Conservation (phyloP, 2,888 invertebrate species). For the Agapostemon virescens region DNA sequence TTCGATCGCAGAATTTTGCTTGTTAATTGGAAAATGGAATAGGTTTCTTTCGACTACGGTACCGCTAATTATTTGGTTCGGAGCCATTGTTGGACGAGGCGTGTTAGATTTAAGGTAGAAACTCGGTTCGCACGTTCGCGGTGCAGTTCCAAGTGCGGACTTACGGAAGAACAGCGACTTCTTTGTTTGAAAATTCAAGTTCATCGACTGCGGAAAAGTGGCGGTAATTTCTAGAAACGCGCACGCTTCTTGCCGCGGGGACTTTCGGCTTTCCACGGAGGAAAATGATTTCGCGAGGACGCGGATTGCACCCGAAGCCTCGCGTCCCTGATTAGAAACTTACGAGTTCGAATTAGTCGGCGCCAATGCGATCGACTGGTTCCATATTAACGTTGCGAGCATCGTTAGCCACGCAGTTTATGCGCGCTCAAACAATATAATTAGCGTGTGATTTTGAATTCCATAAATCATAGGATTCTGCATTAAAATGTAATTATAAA, state of each 20-base stretch:
- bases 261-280: no score
- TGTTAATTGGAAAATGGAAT: neutral
- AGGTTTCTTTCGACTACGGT: neutral
- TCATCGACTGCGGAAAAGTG: neutral
- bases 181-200: neutral
- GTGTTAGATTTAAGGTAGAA: neutral
- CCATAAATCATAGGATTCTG: neutral
- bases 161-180: accelerated
- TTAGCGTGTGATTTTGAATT: neutral
- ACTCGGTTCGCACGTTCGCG: neutral
- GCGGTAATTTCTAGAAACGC: neutral
- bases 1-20: no score
- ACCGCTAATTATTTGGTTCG: neutral
- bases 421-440: neutral
- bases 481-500: neutral
- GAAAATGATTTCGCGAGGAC: no score
- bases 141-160: neutral
- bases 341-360: no score
- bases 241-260: no score
- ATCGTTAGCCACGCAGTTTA: neutral
- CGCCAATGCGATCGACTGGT: no score
- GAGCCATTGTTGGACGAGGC: neutral
- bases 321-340: no score
- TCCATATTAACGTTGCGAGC: neutral
- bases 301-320: no score